Evolutionary conservation across 2,113 vertebrate genomes (phyloP), one percentile per base, ranked within the genome.

Genomic region (Myxocyprinus asiaticus): DNA sequence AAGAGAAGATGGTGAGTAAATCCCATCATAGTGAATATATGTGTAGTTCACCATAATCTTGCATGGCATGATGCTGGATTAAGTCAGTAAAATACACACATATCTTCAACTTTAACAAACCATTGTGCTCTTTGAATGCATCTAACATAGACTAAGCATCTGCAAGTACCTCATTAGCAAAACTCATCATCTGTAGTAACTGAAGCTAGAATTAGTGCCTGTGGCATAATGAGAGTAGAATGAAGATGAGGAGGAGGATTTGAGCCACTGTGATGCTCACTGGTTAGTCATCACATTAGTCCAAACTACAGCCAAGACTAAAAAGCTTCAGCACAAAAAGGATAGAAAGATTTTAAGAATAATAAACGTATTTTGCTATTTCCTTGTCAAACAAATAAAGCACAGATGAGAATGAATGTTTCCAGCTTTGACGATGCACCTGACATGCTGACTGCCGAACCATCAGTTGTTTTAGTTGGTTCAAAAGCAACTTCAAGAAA

Each of bases 161-260:
- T 80, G 78, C 22, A 86, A 89, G 87, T 84, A 83, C 88, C 86
- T 90, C 90, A 92, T 93, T 90, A 89, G 84, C 85, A 89, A 90
- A 91, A 88, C 87, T 88, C 86, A 82, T 91, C 91, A 91, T 86
- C 76, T 85, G 55, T 62, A 78, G 85, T 92, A 90, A 91, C 86
- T 90, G 84, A 90, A 85, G 87, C 83, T 80, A 85, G 85, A 87
- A 82, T 88, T 88, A 88, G 84, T 12, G 81, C 87, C 86, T 79
- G 83, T 68, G 84, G 90, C 77, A 22, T 75, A 56, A 81, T 77
- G 62, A 42, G 82, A 74, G 68, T 4, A 45, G 12, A 70, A 62
- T 48, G 9, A 48, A 68, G 69, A 63, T 17, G 44, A 70, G 56
- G 55, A 8, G 14, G 10, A 47, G 15, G 67, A 78, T 72, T 81